Evolutionary conservation across 2,888 invertebrate genomes (phyloP), one percentile per base, ranked within the genome.

Genomic region (Idaea straminata): DNA sequence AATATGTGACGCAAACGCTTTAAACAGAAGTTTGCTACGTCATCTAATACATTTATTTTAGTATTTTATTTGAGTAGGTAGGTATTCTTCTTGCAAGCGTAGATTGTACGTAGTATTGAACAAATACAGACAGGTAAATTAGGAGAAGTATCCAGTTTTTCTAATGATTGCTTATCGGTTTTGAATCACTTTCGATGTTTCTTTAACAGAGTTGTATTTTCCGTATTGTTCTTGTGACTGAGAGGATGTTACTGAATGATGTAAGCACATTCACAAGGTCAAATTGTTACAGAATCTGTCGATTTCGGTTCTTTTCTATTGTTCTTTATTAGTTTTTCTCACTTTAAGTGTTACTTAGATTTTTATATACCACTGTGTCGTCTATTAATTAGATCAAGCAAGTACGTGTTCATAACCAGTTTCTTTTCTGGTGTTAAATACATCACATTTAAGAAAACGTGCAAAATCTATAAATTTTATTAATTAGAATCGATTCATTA

Each of bases 1-100:
- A 47, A 47, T 47, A 47, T 47, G 47, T 47, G 47, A 47, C 47
- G 47, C 47, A 47, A 47, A 47, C 47, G 47, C 47, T 47, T 47
- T 47, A 47, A 47, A 47, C 47, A 47, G 47, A 47, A 47, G 47
- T 47, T 47, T 13, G 47, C 47, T 47, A 47, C 47, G 47, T 47
- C 47, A 47, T 47, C 47, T 47, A 47, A 47, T 47, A 47, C 47
- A 47, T 47, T 47, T 47, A 47, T 47, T 47, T 47, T 47, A 47
- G 47, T 47, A 5, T 47, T 25, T 25, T 25, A 25, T 25, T 25
- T 25, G 25, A 25, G 25, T 25, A 25, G 25, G 25, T 25, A 25
- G 25, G 25, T 25, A 25, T 25, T 25, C 25, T 25, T 47, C 47
- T 47, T 47, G 47, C 47, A 7, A 47, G 13, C 47, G 47, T 47